Base-by-base conservation (phyloP, 2,888 invertebrate genomes). In the Cyclophora punctaria region DNA sequence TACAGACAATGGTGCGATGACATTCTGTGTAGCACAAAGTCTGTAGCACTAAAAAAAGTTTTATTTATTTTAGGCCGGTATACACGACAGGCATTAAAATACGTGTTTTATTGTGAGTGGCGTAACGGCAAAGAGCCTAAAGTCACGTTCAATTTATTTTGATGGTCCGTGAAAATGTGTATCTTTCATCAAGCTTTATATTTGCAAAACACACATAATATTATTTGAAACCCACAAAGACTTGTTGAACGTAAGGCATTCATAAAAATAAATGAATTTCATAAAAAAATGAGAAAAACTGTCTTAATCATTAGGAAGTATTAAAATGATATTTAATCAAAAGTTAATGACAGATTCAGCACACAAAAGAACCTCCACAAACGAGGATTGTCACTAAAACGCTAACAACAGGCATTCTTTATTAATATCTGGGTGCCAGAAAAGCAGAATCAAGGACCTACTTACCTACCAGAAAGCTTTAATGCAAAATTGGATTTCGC, bases 401-500 rank as follows among this genome's bases (percentile, higher is more conserved):
- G 50, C 55, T 54, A 42, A 53, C 51, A 54, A 42, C 51, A 50
- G 50, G 43, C 45, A 51, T 50, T 53, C 51, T 55, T 55, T 56
- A 59, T 59, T 59, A 61, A 59, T 57, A 61, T 69, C 64, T 64
- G 61, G 58, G 57, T 61, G 60, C 58, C 63, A 59, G 59, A 51
- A 57, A 61, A 69, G 67, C 63, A 66, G 63, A 63, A 66, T 69
- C 70, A 67, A 74, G 71, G 67, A 67, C 66, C 69, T 75, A 71
- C 73, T 73, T 73, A 73, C 71, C 72, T 73, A 76, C 69, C 72
- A 76, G 73, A 79, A 80, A 82, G 82, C 82, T 79, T 70, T 78
- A 82, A 85, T 84, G 80, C 80, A 81, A 84, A 85, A 86, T 86
- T 85, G 86, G 84, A 86, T 86, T 84, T 85, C 75, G 73, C 82